Conservation (phyloP, 2,113 vertebrate species). For the Brachyhypopomus gauderio region DNA sequence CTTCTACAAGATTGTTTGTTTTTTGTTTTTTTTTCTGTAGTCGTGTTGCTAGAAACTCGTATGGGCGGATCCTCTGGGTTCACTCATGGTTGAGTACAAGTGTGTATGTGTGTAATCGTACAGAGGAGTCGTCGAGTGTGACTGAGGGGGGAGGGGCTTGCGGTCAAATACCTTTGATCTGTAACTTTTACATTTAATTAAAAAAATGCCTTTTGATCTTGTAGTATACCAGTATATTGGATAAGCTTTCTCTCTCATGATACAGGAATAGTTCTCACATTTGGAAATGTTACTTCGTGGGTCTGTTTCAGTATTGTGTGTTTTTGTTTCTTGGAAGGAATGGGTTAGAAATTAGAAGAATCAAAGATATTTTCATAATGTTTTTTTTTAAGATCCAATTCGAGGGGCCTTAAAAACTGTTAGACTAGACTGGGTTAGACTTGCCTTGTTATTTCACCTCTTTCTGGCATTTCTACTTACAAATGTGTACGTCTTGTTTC, state of each 20-base stretch:
- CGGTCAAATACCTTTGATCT: background rate
- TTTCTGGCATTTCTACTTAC: constrained; percentile 27
- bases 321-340: background rate
- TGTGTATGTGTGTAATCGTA: background rate
- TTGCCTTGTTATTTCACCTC: background rate
- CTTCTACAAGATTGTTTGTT: background rate
- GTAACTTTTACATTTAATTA: background rate
- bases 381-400: constrained; percentile 14
- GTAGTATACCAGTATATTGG: background rate
- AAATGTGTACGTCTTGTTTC: constrained; percentile 12
- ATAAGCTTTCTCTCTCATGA: background rate
- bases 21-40: constrained; percentile 3
- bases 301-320: constrained; percentile 26
- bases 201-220: background rate
- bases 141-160: background rate
- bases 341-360: background rate
- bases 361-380: background rate
- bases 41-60: background rate
- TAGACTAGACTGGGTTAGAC: background rate
- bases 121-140: background rate
- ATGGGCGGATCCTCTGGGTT: background rate
- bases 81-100: no score
- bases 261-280: background rate
- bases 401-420: background rate
- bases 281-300: constrained; percentile 24